These are phyloP conservation scores for Chiroxiphia lanceolata DNA, from an alignment of 2,797 vertebrate species.

Conservation along the genomic window DNA sequence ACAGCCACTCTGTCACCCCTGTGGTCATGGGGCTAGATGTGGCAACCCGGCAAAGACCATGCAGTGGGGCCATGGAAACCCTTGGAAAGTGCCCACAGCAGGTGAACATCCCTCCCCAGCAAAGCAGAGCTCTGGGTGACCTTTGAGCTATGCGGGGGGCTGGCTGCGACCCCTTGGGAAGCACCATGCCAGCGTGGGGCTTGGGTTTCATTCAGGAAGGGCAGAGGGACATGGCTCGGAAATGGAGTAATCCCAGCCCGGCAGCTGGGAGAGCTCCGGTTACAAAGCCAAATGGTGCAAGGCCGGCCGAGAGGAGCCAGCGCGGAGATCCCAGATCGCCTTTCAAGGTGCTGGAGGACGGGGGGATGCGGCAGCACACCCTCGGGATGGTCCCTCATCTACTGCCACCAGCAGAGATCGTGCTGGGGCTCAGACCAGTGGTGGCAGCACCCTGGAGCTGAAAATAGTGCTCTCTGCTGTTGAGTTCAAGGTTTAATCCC, in stretches of 20 bases:
- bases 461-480: slow-evolving; percentile 25
- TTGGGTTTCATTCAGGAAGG: slow-evolving; percentile 75
- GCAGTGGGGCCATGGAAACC: neutral
- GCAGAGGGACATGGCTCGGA: slow-evolving; percentile 66
- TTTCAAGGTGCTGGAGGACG: slow-evolving; percentile 58
- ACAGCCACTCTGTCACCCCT: neutral
- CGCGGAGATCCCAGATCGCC: slow-evolving; percentile 56
- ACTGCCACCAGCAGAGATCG: accelerated
- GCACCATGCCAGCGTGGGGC: slow-evolving; percentile 8
- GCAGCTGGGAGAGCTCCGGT: slow-evolving; percentile 72
- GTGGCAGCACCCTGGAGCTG: neutral
- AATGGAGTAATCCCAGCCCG: slow-evolving; percentile 63
- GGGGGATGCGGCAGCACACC: slow-evolving; percentile 9
- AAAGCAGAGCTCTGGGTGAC: neutral
- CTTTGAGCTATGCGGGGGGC: slow-evolving; percentile 13
- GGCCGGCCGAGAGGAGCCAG: slow-evolving; percentile 24
- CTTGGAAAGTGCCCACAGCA: accelerated
- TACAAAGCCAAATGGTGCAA: slow-evolving; percentile 54
- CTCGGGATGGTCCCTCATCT: neutral
- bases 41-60: neutral
- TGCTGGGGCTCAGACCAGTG: neutral
- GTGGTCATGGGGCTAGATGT: accelerated
- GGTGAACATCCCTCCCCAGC: neutral
- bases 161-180: slow-evolving; percentile 41
- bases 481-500: slow-evolving; percentile 52